Evolutionary conservation across 1,140 invertebrate genomes (phyloP), one percentile per base, ranked within the genome.

Genomic region (Araneus ventricosus): DNA sequence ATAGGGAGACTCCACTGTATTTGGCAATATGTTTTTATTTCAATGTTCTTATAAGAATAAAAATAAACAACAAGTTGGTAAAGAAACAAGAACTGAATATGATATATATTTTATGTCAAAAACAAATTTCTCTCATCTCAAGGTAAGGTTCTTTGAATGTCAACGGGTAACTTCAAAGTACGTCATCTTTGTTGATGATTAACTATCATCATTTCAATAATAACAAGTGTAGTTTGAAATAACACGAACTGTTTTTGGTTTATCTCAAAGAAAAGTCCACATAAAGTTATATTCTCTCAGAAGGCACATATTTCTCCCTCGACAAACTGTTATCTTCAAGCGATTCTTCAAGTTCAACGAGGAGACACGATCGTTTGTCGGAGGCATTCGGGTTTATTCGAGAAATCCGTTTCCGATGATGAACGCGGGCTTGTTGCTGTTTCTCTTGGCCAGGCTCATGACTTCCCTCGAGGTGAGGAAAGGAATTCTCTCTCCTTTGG

Each of bases 381-480:
- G 8, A 2, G 2, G 24, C 30, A 90, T 80, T 90, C 88, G 17
- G 88, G 10, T 52, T 52, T 52, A 80, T 57, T 80, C 75, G 1
- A 41, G 39, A 37, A 80, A 80, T 34, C 39, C 30, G 22, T 88
- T 88, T 27, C 41, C 88, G 22, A 80, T 80, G 39, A 80, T 30
- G 5, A 52, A 37, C 7, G 34, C 10, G 1, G 88, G 14, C 10
- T 57, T 34, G 7, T 24, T 82, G 2, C 67, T 90, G 41, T 67
- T 87, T 84, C 82, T 94, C 67, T 88, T 70, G 22, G 93, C 34
- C 39, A 92, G 30, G 3, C 37, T 14, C 67, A 94, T 91, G 6
- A 94, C 85, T 45, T 94, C 93, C 24, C 89, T 94, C 10, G 89
- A 90, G 20, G 59, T 94, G 7, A 94, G 67, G 45, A 94, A 91